Evolutionary conservation across 1,140 invertebrate genomes (phyloP), one percentile per base, ranked within the genome.

Genomic region (Eulimnadia texana): DNA sequence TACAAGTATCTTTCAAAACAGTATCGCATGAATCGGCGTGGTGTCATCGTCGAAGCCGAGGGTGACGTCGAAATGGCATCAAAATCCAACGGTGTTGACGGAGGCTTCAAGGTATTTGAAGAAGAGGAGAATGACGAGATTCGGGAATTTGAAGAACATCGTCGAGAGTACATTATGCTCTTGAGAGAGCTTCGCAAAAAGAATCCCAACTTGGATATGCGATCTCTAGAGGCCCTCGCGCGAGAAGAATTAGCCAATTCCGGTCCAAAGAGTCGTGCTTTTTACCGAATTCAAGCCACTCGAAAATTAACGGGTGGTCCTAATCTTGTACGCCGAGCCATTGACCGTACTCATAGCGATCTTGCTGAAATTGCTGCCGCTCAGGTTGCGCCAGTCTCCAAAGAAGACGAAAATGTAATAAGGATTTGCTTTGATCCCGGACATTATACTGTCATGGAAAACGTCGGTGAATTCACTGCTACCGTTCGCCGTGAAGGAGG

Each of bases 391-490:
- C 6, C 33, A 9, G 16, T 42, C 33, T 42, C 82, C 64, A 78
- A 84, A 51, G 80, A 82, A 51, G 78, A 70, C 22, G 70, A 71
- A 22, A 69, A 74, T 42, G 71, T 79, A n/a, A 74, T 78, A 23
- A 71, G 81, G 51, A 81, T 98, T 1, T 94, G 80, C 70, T 98
- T 99, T 69, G 92, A 98, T 67, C 95, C 96, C 0, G 88, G 89
- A 49, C 93, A 98, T 70, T 98, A 98, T 73, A 97, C 95, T 0
- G 95, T 99, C 0, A 90, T 98, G 84, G 95, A 98, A 71, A 98
- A 94, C 73, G 93, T 97, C 58, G 96, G 95, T 0, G 82, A 85
- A 9, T 96, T 98, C 70, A 85, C 92, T 67, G 85, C 98, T 13
- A 85, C 88, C 10, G 88, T 99, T 2, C 81, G 85, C 0, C 78